Evolutionary conservation across 2,888 invertebrate species (phyloP).

Genomic region (Dysmachus trigonus): DNA sequence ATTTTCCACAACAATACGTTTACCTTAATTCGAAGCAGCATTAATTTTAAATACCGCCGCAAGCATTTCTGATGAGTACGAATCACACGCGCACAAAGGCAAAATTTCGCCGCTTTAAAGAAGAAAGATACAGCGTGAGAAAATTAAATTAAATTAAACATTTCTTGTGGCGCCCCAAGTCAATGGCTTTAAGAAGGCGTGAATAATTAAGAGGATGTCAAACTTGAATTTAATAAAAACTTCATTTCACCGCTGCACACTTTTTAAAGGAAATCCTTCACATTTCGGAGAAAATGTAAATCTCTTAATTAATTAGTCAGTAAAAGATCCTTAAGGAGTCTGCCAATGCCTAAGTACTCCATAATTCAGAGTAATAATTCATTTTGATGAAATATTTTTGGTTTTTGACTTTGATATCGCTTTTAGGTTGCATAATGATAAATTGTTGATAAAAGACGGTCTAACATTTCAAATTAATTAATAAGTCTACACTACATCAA

Average conservation of each 20-base stretch:
- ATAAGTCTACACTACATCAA: too few species aligned
- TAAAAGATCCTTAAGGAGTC: neutral
- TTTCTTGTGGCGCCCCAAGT: neutral
- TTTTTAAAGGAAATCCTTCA: neutral
- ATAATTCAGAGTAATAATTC: neutral
- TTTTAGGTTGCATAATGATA: too few species aligned
- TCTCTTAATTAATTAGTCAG: neutral
- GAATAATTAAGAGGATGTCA: neutral
- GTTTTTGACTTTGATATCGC: too few species aligned
- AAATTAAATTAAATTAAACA: neutral
- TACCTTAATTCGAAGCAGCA: neutral
- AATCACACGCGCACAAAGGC: neutral
- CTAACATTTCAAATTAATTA: too few species aligned
- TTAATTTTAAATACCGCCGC: neutral
- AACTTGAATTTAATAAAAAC: neutral
- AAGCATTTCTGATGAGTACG: neutral
- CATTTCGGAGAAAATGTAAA: neutral
- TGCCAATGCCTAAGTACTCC: neutral
- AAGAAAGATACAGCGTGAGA: neutral
- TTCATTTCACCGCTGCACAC: neutral
- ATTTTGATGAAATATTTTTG: neutral
- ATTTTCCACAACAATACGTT: neutral
- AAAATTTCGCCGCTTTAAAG: neutral
- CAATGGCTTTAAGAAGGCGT: neutral
- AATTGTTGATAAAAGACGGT: too few species aligned